These are phyloP conservation scores for Axis porcinus DNA, from an alignment of 2,113 vertebrate species.

Conservation along the genomic window DNA sequence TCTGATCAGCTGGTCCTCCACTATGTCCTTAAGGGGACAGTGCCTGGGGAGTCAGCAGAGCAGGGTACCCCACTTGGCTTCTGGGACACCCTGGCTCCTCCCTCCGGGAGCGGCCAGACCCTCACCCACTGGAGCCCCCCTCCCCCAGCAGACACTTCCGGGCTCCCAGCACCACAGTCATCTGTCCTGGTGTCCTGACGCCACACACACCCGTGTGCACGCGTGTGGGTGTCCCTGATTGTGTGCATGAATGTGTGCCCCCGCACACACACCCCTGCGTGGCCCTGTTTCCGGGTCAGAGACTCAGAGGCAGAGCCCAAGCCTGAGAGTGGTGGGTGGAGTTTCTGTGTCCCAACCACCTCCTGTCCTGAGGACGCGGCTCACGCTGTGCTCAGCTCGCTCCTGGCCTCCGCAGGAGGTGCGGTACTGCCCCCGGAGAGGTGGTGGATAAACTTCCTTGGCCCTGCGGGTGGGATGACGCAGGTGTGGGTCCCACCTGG, in stretches of 20 bases:
- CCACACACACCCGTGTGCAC: rapidly evolving
- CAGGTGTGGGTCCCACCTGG: background rate
- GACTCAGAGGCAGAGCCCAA: background rate
- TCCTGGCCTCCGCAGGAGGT: background rate
- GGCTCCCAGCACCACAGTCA: background rate
- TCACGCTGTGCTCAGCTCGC: rapidly evolving
- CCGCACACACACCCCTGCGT: rapidly evolving
- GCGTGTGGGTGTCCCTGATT: background rate
- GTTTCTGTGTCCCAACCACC: no score
- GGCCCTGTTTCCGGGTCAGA: background rate
- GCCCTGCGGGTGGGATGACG: background rate
- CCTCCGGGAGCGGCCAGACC: background rate
- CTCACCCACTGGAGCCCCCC: background rate
- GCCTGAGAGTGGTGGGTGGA: background rate
- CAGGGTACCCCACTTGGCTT: no score
- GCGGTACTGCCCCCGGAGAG: background rate
- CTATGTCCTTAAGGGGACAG: background rate
- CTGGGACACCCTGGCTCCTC: background rate
- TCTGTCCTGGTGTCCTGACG: background rate
- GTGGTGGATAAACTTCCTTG: background rate
- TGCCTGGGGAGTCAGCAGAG: background rate
- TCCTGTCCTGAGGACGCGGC: rapidly evolving
- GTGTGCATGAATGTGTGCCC: rapidly evolving
- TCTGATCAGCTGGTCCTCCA: background rate
- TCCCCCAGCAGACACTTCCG: background rate